Percentiles rank a stretch among this genome's conserved stretches.
These are phyloP conservation scores for Hirtodrosophila trivittata DNA, from an alignment of 2,888 invertebrate genomes.

Conservation along the genomic window DNA sequence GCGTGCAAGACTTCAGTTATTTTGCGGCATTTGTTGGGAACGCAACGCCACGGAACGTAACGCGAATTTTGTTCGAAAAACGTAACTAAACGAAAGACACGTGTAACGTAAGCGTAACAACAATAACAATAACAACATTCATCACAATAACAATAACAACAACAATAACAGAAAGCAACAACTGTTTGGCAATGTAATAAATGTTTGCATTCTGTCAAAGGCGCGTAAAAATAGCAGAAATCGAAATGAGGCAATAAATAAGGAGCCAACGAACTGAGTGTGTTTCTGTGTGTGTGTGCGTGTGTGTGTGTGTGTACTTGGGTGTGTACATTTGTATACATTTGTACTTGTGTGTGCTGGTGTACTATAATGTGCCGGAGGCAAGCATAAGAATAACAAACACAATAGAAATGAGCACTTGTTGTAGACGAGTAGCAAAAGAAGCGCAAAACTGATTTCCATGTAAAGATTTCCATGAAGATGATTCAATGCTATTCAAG, in stretches of 20 bases:
- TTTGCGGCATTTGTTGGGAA: constrained; percentile 40
- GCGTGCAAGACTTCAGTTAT: constrained; percentile 29
- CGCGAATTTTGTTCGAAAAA: background rate
- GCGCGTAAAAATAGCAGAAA: constrained; percentile 52
- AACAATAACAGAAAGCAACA: constrained; percentile 28
- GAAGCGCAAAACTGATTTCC: too few species aligned
- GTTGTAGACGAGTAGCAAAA: constrained; percentile 11
- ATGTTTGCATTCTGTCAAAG: constrained; percentile 30
- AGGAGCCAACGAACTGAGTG: constrained; percentile 29
- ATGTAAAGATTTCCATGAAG: too few species aligned
- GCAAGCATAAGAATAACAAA: constrained; percentile 3
- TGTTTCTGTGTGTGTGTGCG: background rate
- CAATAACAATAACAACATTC: constrained; percentile 5
- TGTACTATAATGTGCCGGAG: background rate
- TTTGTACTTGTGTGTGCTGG: background rate
- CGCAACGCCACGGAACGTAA: constrained; percentile 28
- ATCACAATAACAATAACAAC: background rate
- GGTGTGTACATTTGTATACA: background rate
- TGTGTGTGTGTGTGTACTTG: background rate
- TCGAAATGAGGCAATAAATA: constrained; percentile 53
- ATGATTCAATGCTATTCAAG: too few species aligned
- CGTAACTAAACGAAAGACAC: constrained; percentile 4
- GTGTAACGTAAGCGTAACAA: constrained; percentile 25
- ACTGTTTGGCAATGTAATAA: constrained; percentile 12
- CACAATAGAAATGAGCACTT: constrained; percentile 21